phyloP scores from a whole-genome alignment of 2,888 invertebrate species.

The Philopedon plagiatum region DNA sequence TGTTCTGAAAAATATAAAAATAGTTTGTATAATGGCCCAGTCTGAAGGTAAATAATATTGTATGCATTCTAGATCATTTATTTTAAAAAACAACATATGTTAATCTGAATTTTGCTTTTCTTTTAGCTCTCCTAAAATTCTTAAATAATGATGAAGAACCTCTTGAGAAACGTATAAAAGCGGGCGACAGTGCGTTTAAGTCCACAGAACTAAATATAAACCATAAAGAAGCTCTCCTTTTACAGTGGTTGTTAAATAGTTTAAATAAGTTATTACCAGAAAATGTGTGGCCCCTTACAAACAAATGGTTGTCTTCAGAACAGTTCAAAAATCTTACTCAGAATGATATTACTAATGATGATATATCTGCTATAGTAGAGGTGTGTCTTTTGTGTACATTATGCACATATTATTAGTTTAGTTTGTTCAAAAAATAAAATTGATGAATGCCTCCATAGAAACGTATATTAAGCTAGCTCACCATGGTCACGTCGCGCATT shows the following conservation, averaged over 20 bases:
- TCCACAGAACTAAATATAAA: slow-evolving; percentile 55
- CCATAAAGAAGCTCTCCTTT: slow-evolving; percentile 58
- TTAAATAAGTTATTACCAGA: slow-evolving; percentile 21
- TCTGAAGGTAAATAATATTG: slow-evolving; percentile 19
- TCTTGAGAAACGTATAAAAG: slow-evolving; percentile 59
- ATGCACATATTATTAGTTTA: too few relatives aligned
- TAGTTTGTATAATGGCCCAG: neutral
- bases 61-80: too few relatives aligned
- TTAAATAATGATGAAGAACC: slow-evolving; percentile 60
- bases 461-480: too few relatives aligned
- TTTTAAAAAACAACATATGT: too few relatives aligned
- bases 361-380: slow-evolving; percentile 48
- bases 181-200: slow-evolving; percentile 62
- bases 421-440: too few relatives aligned
- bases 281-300: slow-evolving; percentile 55
- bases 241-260: slow-evolving; percentile 58
- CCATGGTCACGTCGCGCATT: too few relatives aligned
- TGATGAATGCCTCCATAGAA: too few relatives aligned
- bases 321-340: slow-evolving; percentile 58
- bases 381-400: slow-evolving; percentile 27
- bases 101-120: too few relatives aligned
- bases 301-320: slow-evolving; percentile 58
- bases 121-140: slow-evolving; percentile 59
- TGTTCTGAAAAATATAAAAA: neutral
- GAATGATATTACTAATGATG: slow-evolving; percentile 58